A percentile compares a stretch with the other conserved stretches of the same genome.
Evolutionary conservation across 2,888 invertebrate genomes (phyloP).

Genomic region (Limnephilus marmoratus): DNA sequence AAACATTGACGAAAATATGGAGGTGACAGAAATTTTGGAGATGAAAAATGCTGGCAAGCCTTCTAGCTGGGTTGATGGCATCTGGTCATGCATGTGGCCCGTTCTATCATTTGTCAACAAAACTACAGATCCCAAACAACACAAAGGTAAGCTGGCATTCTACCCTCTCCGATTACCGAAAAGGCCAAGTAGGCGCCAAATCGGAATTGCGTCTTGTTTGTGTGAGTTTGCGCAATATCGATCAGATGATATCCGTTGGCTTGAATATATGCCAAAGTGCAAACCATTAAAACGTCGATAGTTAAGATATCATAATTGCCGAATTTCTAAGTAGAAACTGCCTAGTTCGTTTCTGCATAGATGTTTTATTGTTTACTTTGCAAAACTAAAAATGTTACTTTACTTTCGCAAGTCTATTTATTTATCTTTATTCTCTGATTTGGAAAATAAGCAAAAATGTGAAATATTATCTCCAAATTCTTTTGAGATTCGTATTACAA

Average conservation of each 20-base stretch:
- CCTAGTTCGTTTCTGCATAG: not conserved
- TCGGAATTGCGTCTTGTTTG: slow-evolving; percentile 5
- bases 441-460: not conserved
- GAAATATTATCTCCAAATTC: not conserved
- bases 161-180: slow-evolving; percentile 45
- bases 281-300: not conserved
- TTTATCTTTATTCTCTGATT: not conserved
- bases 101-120: slow-evolving; percentile 92
- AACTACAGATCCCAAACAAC: slow-evolving; percentile 82
- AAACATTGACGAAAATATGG: slow-evolving; percentile 29
- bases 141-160: slow-evolving; percentile 74
- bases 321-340: not conserved
- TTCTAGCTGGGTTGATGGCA: slow-evolving; percentile 84
- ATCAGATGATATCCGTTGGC: slow-evolving; percentile 20
- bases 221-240: slow-evolving; percentile 28
- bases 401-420: not conserved
- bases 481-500: not conserved
- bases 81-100: slow-evolving; percentile 92
- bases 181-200: slow-evolving; percentile 36
- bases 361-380: not conserved
- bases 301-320: not conserved
- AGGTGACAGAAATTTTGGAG: slow-evolving; percentile 52
- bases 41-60: slow-evolving; percentile 51
- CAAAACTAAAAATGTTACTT: not conserved
- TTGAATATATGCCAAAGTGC: not conserved